These are phyloP conservation scores for Gracilinanus agilis DNA, from an alignment of 2,113 vertebrate species.

Conservation along the genomic window DNA sequence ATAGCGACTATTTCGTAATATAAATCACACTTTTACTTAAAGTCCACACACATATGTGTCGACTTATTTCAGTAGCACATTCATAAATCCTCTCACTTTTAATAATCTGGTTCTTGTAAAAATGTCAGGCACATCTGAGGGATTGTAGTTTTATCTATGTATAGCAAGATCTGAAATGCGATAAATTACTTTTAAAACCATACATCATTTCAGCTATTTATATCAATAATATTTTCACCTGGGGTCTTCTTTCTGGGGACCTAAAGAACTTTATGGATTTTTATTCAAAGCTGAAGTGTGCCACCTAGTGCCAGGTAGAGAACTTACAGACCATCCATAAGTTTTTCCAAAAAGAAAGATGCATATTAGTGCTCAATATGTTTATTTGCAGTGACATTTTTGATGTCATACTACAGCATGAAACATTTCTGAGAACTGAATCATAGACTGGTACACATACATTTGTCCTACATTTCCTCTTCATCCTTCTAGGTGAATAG, in stretches of 20 bases:
- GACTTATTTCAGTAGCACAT: constrained; percentile 40
- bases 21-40: constrained; percentile 41
- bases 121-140: constrained; percentile 17
- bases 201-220: constrained; percentile 33
- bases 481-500: background rate
- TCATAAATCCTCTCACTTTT: constrained; percentile 24
- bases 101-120: constrained; percentile 61
- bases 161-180: constrained; percentile 37
- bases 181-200: constrained; percentile 28
- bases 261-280: background rate
- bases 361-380: background rate
- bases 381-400: background rate
- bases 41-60: background rate
- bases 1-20: constrained; percentile 30
- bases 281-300: constrained; percentile 77
- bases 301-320: constrained; percentile 81
- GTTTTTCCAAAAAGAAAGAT: constrained; percentile 33
- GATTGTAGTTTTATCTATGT: constrained; percentile 3
- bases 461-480: background rate
- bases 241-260: constrained; percentile 29
- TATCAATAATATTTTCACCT: background rate
- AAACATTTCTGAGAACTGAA: constrained; percentile 20
- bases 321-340: constrained; percentile 50
- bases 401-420: background rate
- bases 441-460: background rate